Percentiles rank a stretch among this genome's conserved stretches.
Evolutionary conservation across 2,797 vertebrate genomes (phyloP).

Genomic region (Scyliorhinus canicula): DNA sequence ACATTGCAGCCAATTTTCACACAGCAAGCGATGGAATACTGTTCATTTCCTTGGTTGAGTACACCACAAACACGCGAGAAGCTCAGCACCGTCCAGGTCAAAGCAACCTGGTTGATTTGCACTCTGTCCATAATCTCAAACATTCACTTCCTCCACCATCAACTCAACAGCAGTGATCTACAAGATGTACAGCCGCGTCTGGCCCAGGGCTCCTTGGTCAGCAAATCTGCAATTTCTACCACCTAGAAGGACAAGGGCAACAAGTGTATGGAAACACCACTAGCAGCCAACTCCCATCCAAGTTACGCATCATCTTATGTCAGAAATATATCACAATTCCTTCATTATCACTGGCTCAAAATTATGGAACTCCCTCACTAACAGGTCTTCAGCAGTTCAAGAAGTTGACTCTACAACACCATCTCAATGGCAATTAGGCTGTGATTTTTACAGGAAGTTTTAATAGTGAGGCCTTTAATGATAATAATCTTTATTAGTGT

Average conservation of each 20-base stretch:
- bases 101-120: too few relatives aligned
- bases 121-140: neutral
- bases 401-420: too few relatives aligned
- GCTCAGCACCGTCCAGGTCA: too few relatives aligned
- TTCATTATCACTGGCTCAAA: neutral
- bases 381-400: too few relatives aligned
- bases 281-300: neutral
- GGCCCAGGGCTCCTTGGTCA: neutral
- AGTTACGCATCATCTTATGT: neutral
- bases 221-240: neutral
- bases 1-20: too few relatives aligned
- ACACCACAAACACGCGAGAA: too few relatives aligned
- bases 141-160: too few relatives aligned
- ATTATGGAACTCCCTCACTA: neutral
- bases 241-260: neutral
- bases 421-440: neutral
- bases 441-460: neutral
- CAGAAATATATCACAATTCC: neutral
- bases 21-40: too few relatives aligned
- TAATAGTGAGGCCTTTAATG: too few relatives aligned
- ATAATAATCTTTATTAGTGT: too few relatives aligned
- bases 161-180: neutral
- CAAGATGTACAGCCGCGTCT: neutral
- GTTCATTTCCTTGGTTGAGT: too few relatives aligned
- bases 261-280: neutral